Base-by-base conservation (phyloP, 2,888 invertebrate species). In the Mythimna ferrago region DNA sequence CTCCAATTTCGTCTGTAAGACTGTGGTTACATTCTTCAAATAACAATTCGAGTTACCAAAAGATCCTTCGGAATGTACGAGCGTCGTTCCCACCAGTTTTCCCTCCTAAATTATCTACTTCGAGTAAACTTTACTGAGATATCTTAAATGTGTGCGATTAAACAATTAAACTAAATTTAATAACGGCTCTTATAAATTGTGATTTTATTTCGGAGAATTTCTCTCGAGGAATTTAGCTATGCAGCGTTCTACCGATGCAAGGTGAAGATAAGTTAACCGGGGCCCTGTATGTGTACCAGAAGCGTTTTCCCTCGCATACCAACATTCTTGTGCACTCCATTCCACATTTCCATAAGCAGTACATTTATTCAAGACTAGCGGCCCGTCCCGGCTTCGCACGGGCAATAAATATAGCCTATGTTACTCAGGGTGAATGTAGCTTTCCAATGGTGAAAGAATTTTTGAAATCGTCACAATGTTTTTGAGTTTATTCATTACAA, bases 21-120 rank as follows among this genome's bases (percentile, higher is more conserved):
- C 53, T 21, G 58, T 64, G 67, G 62, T 71, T 71, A 77, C 58
- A 76, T 81, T 74, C 66, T 74, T 78, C 76, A 72, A 83, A 80
- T 73, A 66, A 41, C 75, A 77, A 77, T 84, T 81, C 32, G 14
- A 76, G 75, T 68, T 81, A 82, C 82, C 70, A 84, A 83, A 76
- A 64, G 67, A 73, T 73, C 79, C 56, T 77, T 84, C 81, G 63
- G 74, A 87, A 84, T 76, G 71, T 80, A 73, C 61, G 60, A 82
- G 73, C 68, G 64, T 70, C 70, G 66, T 78, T 44, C 44, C 51
- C 62, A 35, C 51, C 65, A 57, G 67, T 71, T 75, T 68, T 72
- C 63, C 65, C 84, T 83, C 41, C 16, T 73, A 69, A 78, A 79
- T 73, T 67, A 80, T 73, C 80, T 84, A 60, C 57, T 65, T 65